Conservation (phyloP, 2,888 invertebrate species). For the Lacanobia wlatinum region DNA sequence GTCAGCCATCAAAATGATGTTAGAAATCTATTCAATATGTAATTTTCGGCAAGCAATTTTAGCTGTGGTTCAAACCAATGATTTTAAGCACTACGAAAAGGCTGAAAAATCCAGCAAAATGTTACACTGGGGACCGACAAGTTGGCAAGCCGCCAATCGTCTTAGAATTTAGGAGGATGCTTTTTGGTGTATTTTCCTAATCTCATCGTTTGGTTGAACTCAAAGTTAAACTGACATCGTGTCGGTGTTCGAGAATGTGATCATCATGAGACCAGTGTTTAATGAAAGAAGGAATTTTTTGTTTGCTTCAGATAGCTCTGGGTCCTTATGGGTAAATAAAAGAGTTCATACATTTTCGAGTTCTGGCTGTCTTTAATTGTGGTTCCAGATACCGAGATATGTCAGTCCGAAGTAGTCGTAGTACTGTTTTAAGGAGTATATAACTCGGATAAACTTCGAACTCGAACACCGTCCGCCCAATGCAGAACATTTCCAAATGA, state of each 20-base stretch:
- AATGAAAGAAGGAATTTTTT: not conserved
- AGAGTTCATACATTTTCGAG: no score
- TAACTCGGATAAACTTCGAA: not conserved
- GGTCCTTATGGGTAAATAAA: no score
- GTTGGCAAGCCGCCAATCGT: conserved; percentile 66
- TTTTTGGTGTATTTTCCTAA: conserved; percentile 60
- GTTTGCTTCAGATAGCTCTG: no score
- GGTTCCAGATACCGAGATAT: no score
- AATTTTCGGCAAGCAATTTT: conserved; percentile 15
- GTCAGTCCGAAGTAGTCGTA: no score
- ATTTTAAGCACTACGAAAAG: conserved; percentile 56
- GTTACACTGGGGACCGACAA: conserved; percentile 54
- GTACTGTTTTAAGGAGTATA: no score
- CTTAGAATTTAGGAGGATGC: conserved; percentile 38
- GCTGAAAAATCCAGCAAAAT: conserved; percentile 50
- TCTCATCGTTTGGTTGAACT: conserved; percentile 43
- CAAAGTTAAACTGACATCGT: conserved; percentile 35
- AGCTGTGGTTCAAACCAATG: conserved; percentile 38
- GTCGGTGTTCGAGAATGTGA: conserved; percentile 13
- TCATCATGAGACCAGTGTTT: conserved; percentile 1
- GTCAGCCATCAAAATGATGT: not conserved
- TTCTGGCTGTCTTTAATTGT: no score
- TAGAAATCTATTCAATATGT: not conserved
- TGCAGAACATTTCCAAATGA: no score
- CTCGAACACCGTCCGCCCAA: no score